These are phyloP conservation scores for Ceuthmochares aereus DNA, from an alignment of 2,113 vertebrate genomes.

Conservation along the genomic window DNA sequence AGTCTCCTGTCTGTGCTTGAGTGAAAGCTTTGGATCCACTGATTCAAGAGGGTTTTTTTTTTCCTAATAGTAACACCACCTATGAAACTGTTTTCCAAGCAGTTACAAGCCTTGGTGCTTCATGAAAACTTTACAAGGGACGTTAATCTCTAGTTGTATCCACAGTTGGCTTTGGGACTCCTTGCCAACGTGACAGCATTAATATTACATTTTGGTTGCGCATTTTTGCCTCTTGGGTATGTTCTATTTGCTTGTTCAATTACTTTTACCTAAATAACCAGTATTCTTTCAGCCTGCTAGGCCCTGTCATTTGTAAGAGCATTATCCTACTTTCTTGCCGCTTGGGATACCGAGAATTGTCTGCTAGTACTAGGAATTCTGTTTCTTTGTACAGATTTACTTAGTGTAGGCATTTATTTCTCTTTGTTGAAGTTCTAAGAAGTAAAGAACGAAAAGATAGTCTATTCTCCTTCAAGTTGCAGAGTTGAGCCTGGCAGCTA, in stretches of 20 bases:
- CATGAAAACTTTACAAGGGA: not conserved
- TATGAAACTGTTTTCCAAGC: not conserved
- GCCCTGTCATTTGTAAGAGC: fast-evolving
- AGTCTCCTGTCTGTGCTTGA: not conserved
- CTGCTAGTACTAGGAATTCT: not conserved
- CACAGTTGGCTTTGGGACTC: not conserved
- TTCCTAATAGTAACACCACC: not conserved
- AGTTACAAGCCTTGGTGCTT: not conserved
- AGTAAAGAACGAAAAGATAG: not conserved
- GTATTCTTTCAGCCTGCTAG: not conserved
- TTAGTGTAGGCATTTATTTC: not conserved
- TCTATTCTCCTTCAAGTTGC: not conserved
- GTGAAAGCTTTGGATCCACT: not conserved
- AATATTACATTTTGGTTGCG: not conserved
- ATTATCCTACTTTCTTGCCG: not conserved
- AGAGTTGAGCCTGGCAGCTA: not conserved
- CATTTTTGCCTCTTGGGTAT: not conserved
- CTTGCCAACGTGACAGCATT: not conserved
- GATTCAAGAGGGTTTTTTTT: not conserved
- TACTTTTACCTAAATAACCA: not conserved
- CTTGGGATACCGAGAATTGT: not conserved
- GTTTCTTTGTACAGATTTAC: not conserved
- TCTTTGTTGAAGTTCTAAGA: not conserved
- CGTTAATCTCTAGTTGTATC: fast-evolving
- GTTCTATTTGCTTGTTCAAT: not conserved